These are phyloP conservation scores for Xiphorhynchus erythropygius DNA, from an alignment of 2,797 vertebrate species.

Conservation along the genomic window DNA sequence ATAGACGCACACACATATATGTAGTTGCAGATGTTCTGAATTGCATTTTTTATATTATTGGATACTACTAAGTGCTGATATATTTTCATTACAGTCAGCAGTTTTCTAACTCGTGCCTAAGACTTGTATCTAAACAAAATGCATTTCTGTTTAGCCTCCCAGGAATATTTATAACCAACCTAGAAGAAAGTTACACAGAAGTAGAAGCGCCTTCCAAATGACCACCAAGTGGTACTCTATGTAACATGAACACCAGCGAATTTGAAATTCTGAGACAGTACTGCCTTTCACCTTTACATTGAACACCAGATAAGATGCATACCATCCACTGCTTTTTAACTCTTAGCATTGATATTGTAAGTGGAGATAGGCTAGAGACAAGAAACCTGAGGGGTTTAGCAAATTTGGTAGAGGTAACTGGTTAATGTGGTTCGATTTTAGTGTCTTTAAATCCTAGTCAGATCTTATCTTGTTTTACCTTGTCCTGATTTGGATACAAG, in stretches of 20 bases:
- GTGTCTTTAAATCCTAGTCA: constrained; percentile 27
- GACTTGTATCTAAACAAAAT: constrained; percentile 76
- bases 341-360: background rate
- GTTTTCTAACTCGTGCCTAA: constrained; percentile 84
- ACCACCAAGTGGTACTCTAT: constrained; percentile 75
- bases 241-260: constrained; percentile 85
- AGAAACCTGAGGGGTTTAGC: background rate
- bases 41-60: constrained; percentile 79
- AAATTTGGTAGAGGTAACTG: background rate
- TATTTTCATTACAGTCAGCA: constrained; percentile 79
- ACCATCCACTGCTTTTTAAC: constrained; percentile 35
- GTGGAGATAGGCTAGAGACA: background rate
- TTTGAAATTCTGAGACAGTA: constrained; percentile 63
- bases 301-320: background rate
- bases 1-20: constrained; percentile 56
- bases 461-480: background rate
- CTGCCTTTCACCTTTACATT: constrained; percentile 69
- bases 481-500: background rate
- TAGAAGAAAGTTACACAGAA: constrained; percentile 66
- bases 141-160: constrained; percentile 77
- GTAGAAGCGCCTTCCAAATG: constrained; percentile 81
- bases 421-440: background rate
- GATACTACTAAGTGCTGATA: constrained; percentile 75
- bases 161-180: constrained; percentile 81
- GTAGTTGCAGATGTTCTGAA: constrained; percentile 64